A percentile compares a stretch with the other conserved stretches of the same genome.
Conservation (phyloP, 2,797 vertebrate species). For the Megalops cyprinoides region DNA sequence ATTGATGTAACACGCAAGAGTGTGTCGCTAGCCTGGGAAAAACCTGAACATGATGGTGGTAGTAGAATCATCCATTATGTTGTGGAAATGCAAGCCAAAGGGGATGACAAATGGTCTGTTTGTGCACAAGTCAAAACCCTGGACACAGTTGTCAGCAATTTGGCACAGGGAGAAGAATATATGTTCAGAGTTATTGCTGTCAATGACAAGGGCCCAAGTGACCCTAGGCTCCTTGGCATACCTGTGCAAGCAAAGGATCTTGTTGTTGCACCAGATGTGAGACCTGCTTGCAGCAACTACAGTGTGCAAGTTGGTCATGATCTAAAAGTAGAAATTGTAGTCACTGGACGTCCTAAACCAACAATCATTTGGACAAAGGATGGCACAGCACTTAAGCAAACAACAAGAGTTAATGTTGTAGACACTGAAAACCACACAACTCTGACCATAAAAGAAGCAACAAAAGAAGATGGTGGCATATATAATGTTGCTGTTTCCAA, state of each 20-base stretch:
- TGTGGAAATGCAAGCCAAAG: conserved; percentile 94
- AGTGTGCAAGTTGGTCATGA: conserved; percentile 92
- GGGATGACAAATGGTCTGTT: conserved; percentile 90
- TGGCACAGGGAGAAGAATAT: conserved; percentile 93
- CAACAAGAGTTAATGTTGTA: conserved; percentile 88
- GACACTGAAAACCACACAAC: conserved; percentile 80
- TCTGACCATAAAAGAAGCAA: conserved; percentile 90
- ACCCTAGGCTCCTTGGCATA: conserved; percentile 91
- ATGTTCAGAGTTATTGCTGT: conserved; percentile 92
- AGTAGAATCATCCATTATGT: conserved; percentile 95
- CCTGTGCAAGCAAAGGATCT: conserved; percentile 94
- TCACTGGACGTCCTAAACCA: conserved; percentile 93
- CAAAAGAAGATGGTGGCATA: conserved; percentile 90
- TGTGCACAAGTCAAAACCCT: conserved; percentile 91
- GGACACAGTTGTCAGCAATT: conserved; percentile 85
- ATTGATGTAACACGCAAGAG: conserved; percentile 94
- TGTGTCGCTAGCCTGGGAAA: conserved; percentile 94
- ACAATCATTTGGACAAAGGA: conserved; percentile 90
- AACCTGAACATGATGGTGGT: conserved; percentile 94
- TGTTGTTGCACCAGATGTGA: conserved; percentile 92
- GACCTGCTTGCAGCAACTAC: conserved; percentile 90
- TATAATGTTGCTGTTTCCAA: conserved; percentile 90
- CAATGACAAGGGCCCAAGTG: conserved; percentile 98
- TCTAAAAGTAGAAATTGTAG: conserved; percentile 87
- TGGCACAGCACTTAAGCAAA: conserved; percentile 87